A percentile compares a stretch with the other conserved stretches of the same genome.
Evolutionary conservation across 2,113 vertebrate genomes (phyloP).

Genomic region (Procavia capensis): DNA sequence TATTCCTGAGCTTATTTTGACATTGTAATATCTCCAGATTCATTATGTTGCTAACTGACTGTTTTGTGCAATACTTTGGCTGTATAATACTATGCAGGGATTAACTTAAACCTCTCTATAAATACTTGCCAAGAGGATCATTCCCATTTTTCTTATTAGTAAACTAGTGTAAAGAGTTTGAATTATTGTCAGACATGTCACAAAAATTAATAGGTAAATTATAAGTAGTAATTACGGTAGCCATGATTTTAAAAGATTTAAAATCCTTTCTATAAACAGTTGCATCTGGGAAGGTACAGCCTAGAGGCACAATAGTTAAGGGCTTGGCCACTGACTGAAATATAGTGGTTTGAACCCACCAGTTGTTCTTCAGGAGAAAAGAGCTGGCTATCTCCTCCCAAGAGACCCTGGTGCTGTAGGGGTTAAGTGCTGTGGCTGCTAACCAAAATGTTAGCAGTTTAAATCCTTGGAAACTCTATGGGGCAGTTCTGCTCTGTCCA

Average conservation of each 20-base stretch:
- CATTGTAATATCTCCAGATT: not conserved
- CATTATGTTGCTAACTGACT: not conserved
- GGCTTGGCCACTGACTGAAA: too few species aligned
- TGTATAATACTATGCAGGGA: not conserved
- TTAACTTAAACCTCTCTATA: not conserved
- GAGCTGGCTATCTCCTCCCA: too few species aligned
- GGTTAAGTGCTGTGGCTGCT: too few species aligned
- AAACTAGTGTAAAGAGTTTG: not conserved
- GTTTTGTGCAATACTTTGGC: conserved; percentile 1
- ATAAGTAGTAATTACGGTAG: not conserved
- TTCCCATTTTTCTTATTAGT: not conserved
- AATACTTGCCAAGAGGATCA: conserved; percentile 1
- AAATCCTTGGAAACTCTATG: too few species aligned
- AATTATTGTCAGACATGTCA: conserved; percentile 23
- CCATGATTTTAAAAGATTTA: not conserved
- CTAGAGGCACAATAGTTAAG: too few species aligned
- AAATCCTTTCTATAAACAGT: not conserved
- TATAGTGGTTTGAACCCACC: too few species aligned
- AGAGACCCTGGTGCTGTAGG: too few species aligned
- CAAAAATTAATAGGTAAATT: conserved; percentile 29
- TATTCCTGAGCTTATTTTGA: not conserved
- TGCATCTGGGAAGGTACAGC: not conserved
- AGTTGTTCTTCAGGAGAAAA: too few species aligned
- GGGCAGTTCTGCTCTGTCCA: too few species aligned
- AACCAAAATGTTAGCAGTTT: too few species aligned